A percentile compares a stretch with the other conserved stretches of the same genome.
Evolutionary conservation across 2,888 invertebrate species (phyloP).

Genomic region (Pristionchus exspectatus): DNA sequence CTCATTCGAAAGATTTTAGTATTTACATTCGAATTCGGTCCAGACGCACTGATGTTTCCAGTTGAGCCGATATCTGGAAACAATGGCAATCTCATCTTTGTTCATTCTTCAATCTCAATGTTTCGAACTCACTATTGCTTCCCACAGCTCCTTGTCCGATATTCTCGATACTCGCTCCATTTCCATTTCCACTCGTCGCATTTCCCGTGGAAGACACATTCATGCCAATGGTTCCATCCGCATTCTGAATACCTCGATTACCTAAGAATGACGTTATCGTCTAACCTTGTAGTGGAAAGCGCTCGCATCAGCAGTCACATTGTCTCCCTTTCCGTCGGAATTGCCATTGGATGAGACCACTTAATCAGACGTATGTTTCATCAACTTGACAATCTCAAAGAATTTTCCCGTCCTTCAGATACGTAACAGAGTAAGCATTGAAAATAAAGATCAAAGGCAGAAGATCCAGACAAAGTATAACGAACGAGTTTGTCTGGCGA

Average conservation of each 20-base stretch:
- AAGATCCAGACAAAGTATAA: not conserved
- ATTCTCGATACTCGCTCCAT: conserved; percentile 59
- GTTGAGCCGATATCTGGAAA: conserved; percentile 60
- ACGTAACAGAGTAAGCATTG: not conserved
- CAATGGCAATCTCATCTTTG: not conserved
- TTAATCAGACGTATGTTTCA: conserved; percentile 17
- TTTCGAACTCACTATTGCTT: conserved; percentile 56
- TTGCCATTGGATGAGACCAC: conserved; percentile 64
- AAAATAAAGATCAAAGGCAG: not conserved
- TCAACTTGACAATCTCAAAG: no score
- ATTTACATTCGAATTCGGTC: conserved; percentile 60
- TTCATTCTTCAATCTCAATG: not conserved
- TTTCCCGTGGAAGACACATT: conserved; percentile 69
- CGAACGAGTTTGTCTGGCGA: conserved; percentile 33
- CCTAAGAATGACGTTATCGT: not conserved
- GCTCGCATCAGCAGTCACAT: conserved; percentile 62
- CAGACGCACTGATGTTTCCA: conserved; percentile 64
- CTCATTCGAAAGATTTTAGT: not conserved
- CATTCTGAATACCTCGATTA: conserved; percentile 55
- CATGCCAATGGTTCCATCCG: conserved; percentile 66
- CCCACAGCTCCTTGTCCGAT: conserved; percentile 62
- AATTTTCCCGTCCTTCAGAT: no score
- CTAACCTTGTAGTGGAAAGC: conserved; percentile 65
- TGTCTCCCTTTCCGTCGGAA: conserved; percentile 64
- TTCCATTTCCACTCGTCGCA: conserved; percentile 63